Evolutionary conservation across 2,797 vertebrate genomes (phyloP).

Genomic region (Xenops minutus): DNA sequence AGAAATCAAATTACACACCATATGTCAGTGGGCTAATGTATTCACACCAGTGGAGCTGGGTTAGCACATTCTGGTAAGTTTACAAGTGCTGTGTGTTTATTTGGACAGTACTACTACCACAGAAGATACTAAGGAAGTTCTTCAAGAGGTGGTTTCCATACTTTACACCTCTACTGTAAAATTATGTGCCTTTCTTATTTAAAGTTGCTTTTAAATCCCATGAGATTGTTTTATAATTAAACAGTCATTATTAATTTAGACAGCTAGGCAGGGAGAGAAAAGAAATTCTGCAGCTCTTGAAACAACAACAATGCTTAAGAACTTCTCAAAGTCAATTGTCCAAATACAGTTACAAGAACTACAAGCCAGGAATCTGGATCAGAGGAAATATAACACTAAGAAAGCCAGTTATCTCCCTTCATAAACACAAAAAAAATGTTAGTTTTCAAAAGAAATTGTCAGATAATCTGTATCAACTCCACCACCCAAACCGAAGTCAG

Average conservation of each 20-base stretch:
- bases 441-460: background rate
- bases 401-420: background rate
- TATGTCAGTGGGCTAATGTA: background rate
- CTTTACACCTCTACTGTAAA: background rate
- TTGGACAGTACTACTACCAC: slow-evolving; percentile 6
- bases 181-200: background rate
- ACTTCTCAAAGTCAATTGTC: background rate
- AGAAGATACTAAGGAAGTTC: background rate
- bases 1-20: slow-evolving; percentile 3
- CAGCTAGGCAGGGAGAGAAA: background rate
- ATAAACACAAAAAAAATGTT: background rate
- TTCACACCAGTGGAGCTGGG: background rate
- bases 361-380: background rate
- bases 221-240: background rate
- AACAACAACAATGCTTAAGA: background rate
- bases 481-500: background rate
- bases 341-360: background rate
- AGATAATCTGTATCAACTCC: background rate
- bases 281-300: background rate
- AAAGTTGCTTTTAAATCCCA: background rate
- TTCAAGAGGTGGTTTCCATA: background rate
- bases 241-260: background rate
- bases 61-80: background rate
- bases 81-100: background rate
- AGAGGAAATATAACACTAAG: background rate